Base-by-base conservation (phyloP, 2,888 invertebrate genomes). In the Koerneria pararmatus region DNA sequence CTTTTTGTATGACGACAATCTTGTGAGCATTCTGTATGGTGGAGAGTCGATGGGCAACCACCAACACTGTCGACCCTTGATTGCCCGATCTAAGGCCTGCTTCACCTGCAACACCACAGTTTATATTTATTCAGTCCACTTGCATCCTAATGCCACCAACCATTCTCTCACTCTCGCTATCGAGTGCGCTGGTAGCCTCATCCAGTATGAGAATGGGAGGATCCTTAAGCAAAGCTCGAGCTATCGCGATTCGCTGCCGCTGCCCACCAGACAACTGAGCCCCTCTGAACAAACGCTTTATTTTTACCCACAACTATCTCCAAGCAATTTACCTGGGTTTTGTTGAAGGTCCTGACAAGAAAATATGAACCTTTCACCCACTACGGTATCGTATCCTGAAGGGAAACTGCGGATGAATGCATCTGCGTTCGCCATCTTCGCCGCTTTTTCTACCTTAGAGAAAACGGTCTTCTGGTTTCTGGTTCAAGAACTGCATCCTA, bases 161-260 rank as follows among this genome's bases (percentile, higher is more conserved):
- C 68, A 74, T 66, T 69, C 71, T 63, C 66, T 80, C 80, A 29
- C 72, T 74, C 34, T 80, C 75, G 24, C 75, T 70, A 68, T 81
- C 81, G 78, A 91, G 89, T 85, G 95, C 95, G 61, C 93, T 93
- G 1, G 95, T 95, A 19, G 95, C 95, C 86, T 95, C 95, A 84
- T 95, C 95, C 67, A 95, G 84, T 66, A 93, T 88, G 1, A 87
- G 77, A 70, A 87, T 84, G n/a, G 90, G 88, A 0, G 95, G 95
- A 83, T 92, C 89, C 84, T 95, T 95, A 0, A 97, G 85, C 51
- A 95, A 87, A 0, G 95, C 95, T 66, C 95, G 86, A 0, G 95
- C 95, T 71, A 97, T 95, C 0, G 95, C 95, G 70, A 95, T 90
- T 73, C 95, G 87, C 83, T 95, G 79, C 60, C 78, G 77, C 54